Percentiles rank a stretch among this genome's conserved stretches.
These are phyloP conservation scores for Caenorhabditis sp. DNA, from an alignment of 2,888 invertebrate genomes.

Conservation along the genomic window DNA sequence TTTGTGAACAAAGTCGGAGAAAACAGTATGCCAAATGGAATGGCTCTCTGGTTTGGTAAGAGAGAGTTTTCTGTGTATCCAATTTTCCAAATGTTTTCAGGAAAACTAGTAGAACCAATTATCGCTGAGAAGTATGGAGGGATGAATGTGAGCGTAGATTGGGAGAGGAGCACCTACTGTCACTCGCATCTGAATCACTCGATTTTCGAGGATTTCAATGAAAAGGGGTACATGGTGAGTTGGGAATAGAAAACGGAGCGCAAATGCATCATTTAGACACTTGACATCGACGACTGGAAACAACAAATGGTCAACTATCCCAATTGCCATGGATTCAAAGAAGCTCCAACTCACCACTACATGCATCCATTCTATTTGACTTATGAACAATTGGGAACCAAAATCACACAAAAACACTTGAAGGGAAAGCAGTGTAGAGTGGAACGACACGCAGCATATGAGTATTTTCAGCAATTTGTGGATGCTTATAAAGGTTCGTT, in stretches of 20 bases:
- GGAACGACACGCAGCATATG: slow-evolving; percentile 53
- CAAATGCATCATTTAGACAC: slow-evolving; percentile 37
- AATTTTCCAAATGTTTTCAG: slow-evolving; percentile 23
- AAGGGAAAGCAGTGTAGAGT: slow-evolving; percentile 45
- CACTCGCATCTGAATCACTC: slow-evolving; percentile 36
- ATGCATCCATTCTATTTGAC: slow-evolving; percentile 60
- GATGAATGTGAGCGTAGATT: slow-evolving; percentile 16
- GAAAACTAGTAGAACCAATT: slow-evolving; percentile 49
- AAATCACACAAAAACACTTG: slow-evolving; percentile 24
- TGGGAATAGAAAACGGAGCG: neutral
- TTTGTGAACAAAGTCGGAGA: slow-evolving; percentile 73
- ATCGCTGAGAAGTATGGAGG: slow-evolving; percentile 38
- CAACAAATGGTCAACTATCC: slow-evolving; percentile 71
- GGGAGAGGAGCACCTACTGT: slow-evolving; percentile 38
- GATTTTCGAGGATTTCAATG: slow-evolving; percentile 54
- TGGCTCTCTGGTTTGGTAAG: slow-evolving; percentile 70
- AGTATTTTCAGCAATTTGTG: slow-evolving; percentile 69
- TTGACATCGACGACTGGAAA: slow-evolving; percentile 72
- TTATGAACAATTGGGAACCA: neutral
- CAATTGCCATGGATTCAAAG: slow-evolving; percentile 67
- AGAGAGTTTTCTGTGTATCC: neutral
- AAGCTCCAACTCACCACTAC: slow-evolving; percentile 70
- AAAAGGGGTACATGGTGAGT: slow-evolving; percentile 56
- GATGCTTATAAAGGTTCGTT: slow-evolving; percentile 60
- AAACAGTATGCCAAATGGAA: slow-evolving; percentile 73